phyloP scores from a whole-genome alignment of 2,888 invertebrate species.

The Tenthredo distinguenda region DNA sequence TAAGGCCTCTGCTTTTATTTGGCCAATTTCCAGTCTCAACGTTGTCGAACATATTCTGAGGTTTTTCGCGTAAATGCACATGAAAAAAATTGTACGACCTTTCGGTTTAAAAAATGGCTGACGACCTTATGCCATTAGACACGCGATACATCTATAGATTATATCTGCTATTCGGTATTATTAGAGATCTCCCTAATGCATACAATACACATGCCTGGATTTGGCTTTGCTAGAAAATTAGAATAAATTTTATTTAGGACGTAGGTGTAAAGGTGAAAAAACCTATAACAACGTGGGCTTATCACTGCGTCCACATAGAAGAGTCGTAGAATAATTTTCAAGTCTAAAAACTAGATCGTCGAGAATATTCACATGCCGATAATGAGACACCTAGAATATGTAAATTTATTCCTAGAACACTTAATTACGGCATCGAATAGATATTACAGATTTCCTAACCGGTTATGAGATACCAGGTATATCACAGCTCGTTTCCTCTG shows the following conservation, averaged over 20 bases:
- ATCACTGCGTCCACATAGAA: background rate
- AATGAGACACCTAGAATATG: background rate
- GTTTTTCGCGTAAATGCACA: no score
- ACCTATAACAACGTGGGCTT: background rate
- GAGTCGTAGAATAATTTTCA: constrained; percentile 37
- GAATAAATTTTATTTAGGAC: background rate
- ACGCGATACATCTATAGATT: no score
- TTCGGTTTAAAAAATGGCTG: no score
- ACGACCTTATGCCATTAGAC: no score
- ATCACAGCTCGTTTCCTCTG: constrained; percentile 39
- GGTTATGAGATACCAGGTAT: constrained; percentile 26
- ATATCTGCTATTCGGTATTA: background rate
- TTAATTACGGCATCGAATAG: constrained; percentile 48
- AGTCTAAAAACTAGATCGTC: constrained; percentile 24
- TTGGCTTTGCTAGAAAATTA: background rate
- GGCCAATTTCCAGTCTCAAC: no score
- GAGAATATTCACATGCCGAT: background rate
- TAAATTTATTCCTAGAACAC: constrained; percentile 52
- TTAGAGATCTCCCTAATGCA: background rate
- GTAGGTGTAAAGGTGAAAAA: background rate
- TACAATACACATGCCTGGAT: background rate
- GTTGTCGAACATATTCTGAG: no score
- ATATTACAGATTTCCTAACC: constrained; percentile 51
- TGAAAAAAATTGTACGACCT: no score
- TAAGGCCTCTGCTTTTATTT: no score